Conservation (phyloP, 2,113 vertebrate species). For the Gnathonemus echidnorhynchus region DNA sequence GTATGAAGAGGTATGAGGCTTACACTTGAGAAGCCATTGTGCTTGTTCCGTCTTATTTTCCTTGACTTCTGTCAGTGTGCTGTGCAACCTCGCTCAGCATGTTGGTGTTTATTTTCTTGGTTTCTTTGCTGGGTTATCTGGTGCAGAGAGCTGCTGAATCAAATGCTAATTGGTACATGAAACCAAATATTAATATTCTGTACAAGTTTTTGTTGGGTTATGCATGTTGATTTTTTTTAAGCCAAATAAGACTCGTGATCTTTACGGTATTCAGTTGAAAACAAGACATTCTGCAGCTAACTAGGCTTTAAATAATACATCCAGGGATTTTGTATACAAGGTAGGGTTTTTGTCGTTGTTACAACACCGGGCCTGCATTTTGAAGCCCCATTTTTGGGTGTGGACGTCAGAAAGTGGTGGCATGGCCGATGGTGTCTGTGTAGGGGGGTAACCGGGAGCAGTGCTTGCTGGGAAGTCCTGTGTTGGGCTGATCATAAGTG, state of each 20-base stretch:
- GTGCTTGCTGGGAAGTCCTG: not conserved
- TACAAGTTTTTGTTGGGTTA: not conserved
- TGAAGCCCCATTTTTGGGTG: not conserved
- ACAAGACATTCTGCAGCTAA: not conserved
- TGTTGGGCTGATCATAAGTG: not conserved
- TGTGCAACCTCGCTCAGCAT: not conserved
- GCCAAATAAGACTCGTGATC: not conserved
- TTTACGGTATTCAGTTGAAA: not conserved
- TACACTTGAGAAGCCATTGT: not conserved
- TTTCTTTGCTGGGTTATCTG: constrained; percentile 6
- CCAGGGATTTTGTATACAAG: not conserved
- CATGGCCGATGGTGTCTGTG: not conserved
- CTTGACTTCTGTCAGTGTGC: not conserved
- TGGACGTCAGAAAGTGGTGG: not conserved
- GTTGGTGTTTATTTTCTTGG: not conserved
- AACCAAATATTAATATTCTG: constrained; percentile 10
- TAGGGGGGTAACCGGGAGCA: not conserved
- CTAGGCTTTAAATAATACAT: not conserved
- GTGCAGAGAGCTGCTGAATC: not conserved
- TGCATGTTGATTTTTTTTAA: not conserved
- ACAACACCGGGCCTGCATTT: not conserved
- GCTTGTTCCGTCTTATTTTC: not conserved
- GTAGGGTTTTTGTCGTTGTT: not conserved
- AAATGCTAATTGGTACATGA: constrained; percentile 12
- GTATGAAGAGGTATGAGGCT: not conserved